Conservation (phyloP, 1,140 invertebrate species). For the Cyclina sinensis region DNA sequence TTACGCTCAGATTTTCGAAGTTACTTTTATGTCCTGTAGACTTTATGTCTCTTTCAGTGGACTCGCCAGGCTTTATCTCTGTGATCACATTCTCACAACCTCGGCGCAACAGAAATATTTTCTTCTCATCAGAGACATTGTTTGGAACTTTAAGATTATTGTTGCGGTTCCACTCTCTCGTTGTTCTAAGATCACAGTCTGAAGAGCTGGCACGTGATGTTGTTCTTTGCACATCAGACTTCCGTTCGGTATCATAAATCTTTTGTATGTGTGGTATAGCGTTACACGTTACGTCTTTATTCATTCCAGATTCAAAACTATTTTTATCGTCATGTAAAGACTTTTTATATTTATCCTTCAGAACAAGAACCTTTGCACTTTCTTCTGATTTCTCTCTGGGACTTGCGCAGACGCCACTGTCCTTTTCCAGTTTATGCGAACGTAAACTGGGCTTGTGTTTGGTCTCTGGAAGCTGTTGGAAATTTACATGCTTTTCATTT, state of each 20-base stretch:
- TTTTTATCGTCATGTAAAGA: not conserved
- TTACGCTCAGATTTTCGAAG: not conserved
- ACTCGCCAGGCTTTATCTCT: not conserved
- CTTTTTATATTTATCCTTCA: not conserved
- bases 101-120: not conserved
- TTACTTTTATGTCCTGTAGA: not conserved
- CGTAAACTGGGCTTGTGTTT: not conserved
- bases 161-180: not conserved
- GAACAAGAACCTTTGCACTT: not conserved
- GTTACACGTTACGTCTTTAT: not conserved
- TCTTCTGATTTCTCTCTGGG: not conserved
- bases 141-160: not conserved
- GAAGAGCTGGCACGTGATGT: conserved; percentile 14
- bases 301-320: not conserved
- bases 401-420: not conserved
- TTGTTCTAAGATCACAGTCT: not conserved
- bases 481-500: conserved; percentile 18
- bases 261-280: not conserved
- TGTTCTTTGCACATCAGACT: not conserved
- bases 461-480: not conserved
- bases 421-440: conserved; percentile 26
- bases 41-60: not conserved
- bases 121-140: not conserved
- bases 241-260: not conserved
- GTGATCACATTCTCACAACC: not conserved